Evolutionary conservation across 1,140 invertebrate genomes (phyloP).

Genomic region (Dinoponera quadriceps): DNA sequence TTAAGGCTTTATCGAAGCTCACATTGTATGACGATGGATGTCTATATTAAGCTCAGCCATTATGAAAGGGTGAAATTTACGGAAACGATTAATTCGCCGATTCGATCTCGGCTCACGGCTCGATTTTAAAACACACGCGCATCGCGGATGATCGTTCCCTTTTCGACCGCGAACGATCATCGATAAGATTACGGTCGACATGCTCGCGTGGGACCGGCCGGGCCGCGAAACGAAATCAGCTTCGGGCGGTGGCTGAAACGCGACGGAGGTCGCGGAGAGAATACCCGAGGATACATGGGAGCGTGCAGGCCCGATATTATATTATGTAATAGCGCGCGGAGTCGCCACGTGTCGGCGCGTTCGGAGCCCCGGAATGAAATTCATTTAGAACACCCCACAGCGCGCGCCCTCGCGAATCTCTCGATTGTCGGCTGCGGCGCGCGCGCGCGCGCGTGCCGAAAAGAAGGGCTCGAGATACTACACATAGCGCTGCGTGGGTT

Average conservation of each 20-base stretch:
- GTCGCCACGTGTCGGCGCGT: constrained; percentile 64
- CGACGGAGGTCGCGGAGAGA: constrained; percentile 50
- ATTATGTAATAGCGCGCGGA: constrained; percentile 65
- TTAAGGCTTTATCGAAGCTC: too few species aligned
- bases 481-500: constrained; percentile 64
- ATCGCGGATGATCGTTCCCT: constrained; percentile 14
- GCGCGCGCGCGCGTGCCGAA: neutral
- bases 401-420: neutral
- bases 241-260: constrained; percentile 17
- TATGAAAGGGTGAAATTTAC: too few species aligned
- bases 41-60: too few species aligned
- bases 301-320: constrained; percentile 68
- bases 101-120: neutral
- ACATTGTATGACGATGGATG: too few species aligned
- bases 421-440: constrained; percentile 56
- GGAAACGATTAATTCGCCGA: too few species aligned
- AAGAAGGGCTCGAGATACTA: constrained; percentile 16
- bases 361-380: constrained; percentile 60
- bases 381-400: constrained; percentile 41
- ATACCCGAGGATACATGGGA: constrained; percentile 38
- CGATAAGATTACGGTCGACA: constrained; percentile 68
- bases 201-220: constrained; percentile 69
- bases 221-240: neutral
- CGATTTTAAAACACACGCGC: neutral
- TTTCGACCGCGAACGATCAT: constrained; percentile 13